Evolutionary conservation across 2,797 vertebrate genomes (phyloP), one percentile per base, ranked within the genome.

Genomic region (Erpetoichthys calabaricus): DNA sequence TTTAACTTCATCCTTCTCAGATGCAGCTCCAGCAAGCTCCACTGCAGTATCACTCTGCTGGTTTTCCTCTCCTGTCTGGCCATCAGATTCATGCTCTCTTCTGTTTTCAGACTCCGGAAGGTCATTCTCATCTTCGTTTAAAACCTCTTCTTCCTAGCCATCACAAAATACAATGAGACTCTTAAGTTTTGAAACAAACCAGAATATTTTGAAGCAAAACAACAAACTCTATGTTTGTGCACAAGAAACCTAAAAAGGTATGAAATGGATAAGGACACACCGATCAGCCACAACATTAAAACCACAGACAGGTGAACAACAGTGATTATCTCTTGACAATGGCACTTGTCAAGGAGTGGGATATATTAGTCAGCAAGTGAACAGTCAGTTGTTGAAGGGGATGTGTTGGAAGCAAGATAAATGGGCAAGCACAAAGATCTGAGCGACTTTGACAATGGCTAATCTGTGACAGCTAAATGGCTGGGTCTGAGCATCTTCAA

Each of bases 41-140:
- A 91, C 75, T 0, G 95, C 95, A 1, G 77, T 83, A 0, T 90
- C 76, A 2, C 91, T 95, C 83, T 98, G 96, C 59, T 97, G 44
- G 7, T 81, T 97, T 65, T 97, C 81, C 62, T 91, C 80, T 53
- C 91, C 89, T 0, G 90, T 91, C 70, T 92, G 89, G 9, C 91
- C 92, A 0, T 82, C 80, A 0, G 85, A 70, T 53, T 75, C 47
- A 1, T 92, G 91, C 56, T 94, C 89, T 68, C 87, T 89, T 77
- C 88, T 90, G 68, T 94, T 83, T 0, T 66, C 56, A 2, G 83
- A 61, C 59, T 92, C 85, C 0, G 85, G 75, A 25, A 80, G 63
- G 50, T 82, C 66, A 51, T 91, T 85, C 3, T 91, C 84, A 3
- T 68, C 77, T 0, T 65, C 65, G 8, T 65, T 72, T 51, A 82